Evolutionary conservation across 2,113 vertebrate genomes (phyloP).

Genomic region (Anser brachyrhynchus): DNA sequence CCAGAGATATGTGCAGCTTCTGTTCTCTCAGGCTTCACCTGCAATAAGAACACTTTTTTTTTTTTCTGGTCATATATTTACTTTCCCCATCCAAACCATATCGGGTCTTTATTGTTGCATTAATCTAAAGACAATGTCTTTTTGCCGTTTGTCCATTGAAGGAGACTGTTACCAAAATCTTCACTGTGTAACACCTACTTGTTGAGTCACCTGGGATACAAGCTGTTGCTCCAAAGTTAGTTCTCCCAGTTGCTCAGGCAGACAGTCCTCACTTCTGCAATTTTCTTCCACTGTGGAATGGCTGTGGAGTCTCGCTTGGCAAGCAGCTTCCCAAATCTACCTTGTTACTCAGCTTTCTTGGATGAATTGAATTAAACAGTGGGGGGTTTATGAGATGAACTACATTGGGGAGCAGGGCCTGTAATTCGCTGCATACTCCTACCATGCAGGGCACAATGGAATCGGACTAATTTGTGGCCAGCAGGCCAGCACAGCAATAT

Average conservation of each 20-base stretch:
- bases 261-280: not conserved
- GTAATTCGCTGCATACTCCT: not conserved
- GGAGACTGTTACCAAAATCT: not conserved
- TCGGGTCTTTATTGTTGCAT: not conserved
- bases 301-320: not conserved
- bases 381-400: conserved; percentile 3
- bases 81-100: not conserved
- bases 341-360: not conserved
- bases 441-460: not conserved
- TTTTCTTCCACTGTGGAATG: not conserved
- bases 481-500: not conserved
- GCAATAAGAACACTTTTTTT: not conserved
- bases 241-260: not conserved
- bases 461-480: not conserved
- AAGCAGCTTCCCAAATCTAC: not conserved
- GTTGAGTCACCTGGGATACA: not conserved
- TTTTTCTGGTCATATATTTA: not conserved
- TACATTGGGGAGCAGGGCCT: not conserved
- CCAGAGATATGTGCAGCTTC: not conserved
- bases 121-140: not conserved
- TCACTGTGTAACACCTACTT: not conserved
- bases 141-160: not conserved
- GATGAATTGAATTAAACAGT: not conserved
- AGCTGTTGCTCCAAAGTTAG: not conserved
- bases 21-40: not conserved